These are phyloP conservation scores for Galemys pyrenaicus DNA, from an alignment of 2,113 vertebrate species.

Conservation along the genomic window DNA sequence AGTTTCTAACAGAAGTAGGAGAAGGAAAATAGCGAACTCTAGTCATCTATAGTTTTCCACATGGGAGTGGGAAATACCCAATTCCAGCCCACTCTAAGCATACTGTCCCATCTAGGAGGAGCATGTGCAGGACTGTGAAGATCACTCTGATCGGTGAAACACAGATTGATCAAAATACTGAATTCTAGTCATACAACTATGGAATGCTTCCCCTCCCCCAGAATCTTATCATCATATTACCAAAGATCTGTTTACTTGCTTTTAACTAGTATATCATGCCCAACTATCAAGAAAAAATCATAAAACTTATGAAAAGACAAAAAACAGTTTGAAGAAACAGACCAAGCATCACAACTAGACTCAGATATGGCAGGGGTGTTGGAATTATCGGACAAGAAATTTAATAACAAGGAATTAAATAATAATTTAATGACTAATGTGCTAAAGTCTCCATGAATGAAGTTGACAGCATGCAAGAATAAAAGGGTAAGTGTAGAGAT, in stretches of 20 bases:
- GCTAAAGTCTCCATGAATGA: background rate
- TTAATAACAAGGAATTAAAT: background rate
- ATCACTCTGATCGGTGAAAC: background rate
- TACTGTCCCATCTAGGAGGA: background rate
- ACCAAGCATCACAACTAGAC: background rate
- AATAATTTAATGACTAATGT: background rate
- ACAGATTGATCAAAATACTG: background rate
- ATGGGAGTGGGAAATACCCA: background rate
- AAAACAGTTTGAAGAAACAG: background rate
- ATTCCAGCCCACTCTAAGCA: background rate
- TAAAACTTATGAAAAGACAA: background rate
- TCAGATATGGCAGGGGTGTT: background rate
- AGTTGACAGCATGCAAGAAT: background rate
- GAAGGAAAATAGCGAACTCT: background rate
- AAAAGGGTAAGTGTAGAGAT: background rate
- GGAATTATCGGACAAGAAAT: background rate
- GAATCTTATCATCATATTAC: background rate
- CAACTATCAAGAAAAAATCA: background rate
- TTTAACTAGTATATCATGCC: background rate
- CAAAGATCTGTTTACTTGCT: background rate
- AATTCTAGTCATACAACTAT: background rate
- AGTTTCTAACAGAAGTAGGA: background rate
- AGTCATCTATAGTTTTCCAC: background rate
- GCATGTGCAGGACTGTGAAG: background rate
- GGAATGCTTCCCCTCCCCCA: background rate